Evolutionary conservation across 2,797 vertebrate species (phyloP), one percentile per base, ranked within the genome.

Genomic region (Naso thynnoides): DNA sequence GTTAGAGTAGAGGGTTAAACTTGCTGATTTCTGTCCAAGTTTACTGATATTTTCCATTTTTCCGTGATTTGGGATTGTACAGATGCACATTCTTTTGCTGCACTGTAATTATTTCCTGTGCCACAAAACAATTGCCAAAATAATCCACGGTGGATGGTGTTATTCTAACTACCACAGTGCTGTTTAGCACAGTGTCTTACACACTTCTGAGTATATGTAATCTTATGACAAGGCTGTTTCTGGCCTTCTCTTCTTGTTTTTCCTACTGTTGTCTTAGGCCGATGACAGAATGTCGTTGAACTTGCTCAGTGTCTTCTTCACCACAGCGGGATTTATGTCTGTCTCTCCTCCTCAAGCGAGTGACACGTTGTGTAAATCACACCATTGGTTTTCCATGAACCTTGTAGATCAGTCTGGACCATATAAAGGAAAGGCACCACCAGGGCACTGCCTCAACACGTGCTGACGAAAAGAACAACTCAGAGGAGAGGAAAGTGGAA

Each of bases 31-130:
- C 52, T 21, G 4, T 85, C 89, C 91, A 90, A 81, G 48, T 68
- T 92, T 86, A 91, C 86, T 78, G 73, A 83, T 88, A 88, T 91
- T 94, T 93, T 94, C 91, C 92, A 84, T 72, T 91, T 94, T 93
- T 94, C 91, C 92, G 84, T 72, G 68, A 79, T 86, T 85, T 73
- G 63, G 71, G 78, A 89, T 89, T 76, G 73, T 89, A 83, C 63
- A 71, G 84, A 78, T 70, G 81, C 85, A 79, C 87, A 83, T 93
- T 90, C 79, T 87, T 89, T 70, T 83, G 82, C 81, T 83, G 76
- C 71, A 52, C 80, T 81, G 84, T 83, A 87, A 86, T 90, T 90
- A 85, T 90, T 92, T 89, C 81, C 80, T 60, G 59, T 54, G 58
- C 78, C 81, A 85, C 84, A 76, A 81, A 91, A 77, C 86, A 84